Evolutionary conservation across 2,888 invertebrate species (phyloP), one percentile per base, ranked within the genome.

Genomic region (Polydrusus pterygomalis): DNA sequence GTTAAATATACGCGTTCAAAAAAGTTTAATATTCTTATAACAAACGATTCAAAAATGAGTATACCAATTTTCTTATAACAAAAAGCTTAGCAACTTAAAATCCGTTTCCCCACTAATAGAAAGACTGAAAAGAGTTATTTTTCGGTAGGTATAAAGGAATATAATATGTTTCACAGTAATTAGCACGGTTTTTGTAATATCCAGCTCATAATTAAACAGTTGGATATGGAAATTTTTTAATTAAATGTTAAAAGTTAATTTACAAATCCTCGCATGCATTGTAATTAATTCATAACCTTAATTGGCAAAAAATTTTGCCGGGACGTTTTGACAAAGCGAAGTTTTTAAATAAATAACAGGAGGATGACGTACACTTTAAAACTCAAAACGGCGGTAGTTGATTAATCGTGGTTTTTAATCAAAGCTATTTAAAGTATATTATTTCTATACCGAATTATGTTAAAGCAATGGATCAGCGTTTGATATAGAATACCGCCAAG

Each of bases 381-480:
- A 51, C 20, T 18, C 9, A 51, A 51, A 20, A 51, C 0, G 20
- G 51, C 10, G 20, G 9, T 18, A 51, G 51, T 20, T 51, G 11
- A 51, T 51, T 51, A 51, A 51, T 51, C 51, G 18, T 18, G 20
- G 11, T 51, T 20, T 25, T 51, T 51, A 43, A 51, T 20, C 20
- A 11, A 51, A 17, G 17, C 8, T 15, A 49, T 17, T 49, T 49
- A 15, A 49, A 17, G 9, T 15, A 17, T 49, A 49, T 49, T 49
- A 40, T 40, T 40, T 40, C 25, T 25, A 3, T 25, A 25, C n/a
- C n/a, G n/a, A n/a, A n/a, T n/a, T n/a, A n/a, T n/a, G n/a, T n/a
- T n/a, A n/a, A n/a, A n/a, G n/a, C n/a, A n/a, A n/a, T n/a, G n/a
- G n/a, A n/a, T n/a, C n/a, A n/a, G n/a, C n/a, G n/a, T n/a, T n/a